Evolutionary conservation across 1,140 invertebrate genomes (phyloP), one percentile per base, ranked within the genome.

Genomic region (Lasioglossum baleicum): DNA sequence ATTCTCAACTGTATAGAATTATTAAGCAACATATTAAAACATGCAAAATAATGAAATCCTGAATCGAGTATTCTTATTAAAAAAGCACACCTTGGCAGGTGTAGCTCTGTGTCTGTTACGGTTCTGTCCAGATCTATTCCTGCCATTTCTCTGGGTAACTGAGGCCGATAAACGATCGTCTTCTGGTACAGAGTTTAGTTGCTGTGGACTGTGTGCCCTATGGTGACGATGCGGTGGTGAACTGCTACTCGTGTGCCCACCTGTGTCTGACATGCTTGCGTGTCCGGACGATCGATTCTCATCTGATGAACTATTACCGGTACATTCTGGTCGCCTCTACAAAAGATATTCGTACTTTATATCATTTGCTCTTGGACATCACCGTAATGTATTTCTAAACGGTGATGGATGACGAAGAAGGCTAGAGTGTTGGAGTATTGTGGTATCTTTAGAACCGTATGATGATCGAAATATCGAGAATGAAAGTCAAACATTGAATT

Each of bases 251-350:
- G 94, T 94, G 80, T 94, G 95, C n/a, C 95, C 96, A 2, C 96
- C 96, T 60, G 95, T 96, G 88, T 98, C 97, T 48, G 97, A 97
- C 97, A 98, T 97, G 82, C 96, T 97, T 20, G 97, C 97, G 90
- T 98, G 97, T 0, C 97, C 97, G 2, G 97, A 97, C 20, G 97
- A 97, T 42, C 97, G 94, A 91, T 97, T 97, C 91, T 97, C 97
- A 91, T 98, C 97, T 6, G 97, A 97, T 20, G 97, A 97, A 90
- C 97, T 97, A 90, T 97, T 96, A 35, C 94, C 94, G 65, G 94
- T 94, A 87, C 96, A 97, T 87, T 97, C 96, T 83, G 96, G 95
- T n/a, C 96, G 94, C 31, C 96, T 94, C 95, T 96, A 44, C 42
- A 44, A 7, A 44, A 44, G 7, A 8, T 7, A 8, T 10, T 44